phyloP scores from a whole-genome alignment of 2,888 invertebrate species.

The Trisateles emortualis region DNA sequence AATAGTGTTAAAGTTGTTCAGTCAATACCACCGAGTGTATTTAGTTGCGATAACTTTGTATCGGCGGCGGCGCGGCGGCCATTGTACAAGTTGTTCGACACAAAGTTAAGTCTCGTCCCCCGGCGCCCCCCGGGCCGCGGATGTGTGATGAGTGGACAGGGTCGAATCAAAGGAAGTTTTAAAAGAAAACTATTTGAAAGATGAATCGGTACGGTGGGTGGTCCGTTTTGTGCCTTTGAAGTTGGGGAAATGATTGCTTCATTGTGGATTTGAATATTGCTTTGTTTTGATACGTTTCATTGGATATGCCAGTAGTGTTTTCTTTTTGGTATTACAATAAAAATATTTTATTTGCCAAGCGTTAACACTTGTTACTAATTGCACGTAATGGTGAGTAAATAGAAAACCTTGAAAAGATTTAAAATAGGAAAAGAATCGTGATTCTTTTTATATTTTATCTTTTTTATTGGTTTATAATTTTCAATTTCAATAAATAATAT shows the following conservation, averaged over 20 bases:
- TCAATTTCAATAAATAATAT: too few species aligned
- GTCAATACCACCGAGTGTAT: constrained; percentile 31
- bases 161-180: constrained; percentile 6
- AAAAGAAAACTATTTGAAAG: constrained; percentile 25
- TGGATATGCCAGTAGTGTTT: neutral
- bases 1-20: constrained; percentile 27
- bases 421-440: too few species aligned
- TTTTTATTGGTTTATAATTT: too few species aligned
- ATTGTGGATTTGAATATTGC: neutral
- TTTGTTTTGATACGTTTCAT: neutral
- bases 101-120: constrained; percentile 24
- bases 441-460: too few species aligned
- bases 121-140: constrained; percentile 7
- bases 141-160: constrained; percentile 22
- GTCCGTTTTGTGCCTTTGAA: neutral
- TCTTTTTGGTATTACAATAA: too few species aligned
- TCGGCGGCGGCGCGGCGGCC: constrained; percentile 27
- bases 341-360: too few species aligned
- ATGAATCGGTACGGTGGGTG: neutral
- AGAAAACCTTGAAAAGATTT: too few species aligned
- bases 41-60: constrained; percentile 39
- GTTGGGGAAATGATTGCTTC: neutral
- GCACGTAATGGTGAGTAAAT: too few species aligned
- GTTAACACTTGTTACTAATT: too few species aligned
- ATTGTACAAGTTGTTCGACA: constrained; percentile 36